Percentiles rank a stretch among this genome's conserved stretches.
Conservation (phyloP, 2,797 vertebrate genomes). For the Triplophysa yarkandensis region DNA sequence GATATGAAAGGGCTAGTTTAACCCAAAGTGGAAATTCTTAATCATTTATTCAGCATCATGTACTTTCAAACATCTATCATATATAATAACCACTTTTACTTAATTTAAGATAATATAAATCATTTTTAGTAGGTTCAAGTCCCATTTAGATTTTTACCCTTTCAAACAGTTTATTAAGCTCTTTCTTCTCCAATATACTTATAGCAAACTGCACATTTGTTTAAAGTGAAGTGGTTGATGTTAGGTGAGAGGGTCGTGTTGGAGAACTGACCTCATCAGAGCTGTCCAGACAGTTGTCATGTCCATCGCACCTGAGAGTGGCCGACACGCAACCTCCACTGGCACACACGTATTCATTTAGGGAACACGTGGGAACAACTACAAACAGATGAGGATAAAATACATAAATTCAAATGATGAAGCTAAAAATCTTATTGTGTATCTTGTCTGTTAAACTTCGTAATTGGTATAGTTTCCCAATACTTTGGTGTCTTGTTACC, state of each 20-base stretch:
- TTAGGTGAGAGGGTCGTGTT: slow-evolving; percentile 18
- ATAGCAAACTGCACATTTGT: not conserved
- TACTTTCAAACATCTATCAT: no score
- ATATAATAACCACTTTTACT: no score
- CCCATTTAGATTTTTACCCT: not conserved
- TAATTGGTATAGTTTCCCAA: not conserved
- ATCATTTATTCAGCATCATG: no score
- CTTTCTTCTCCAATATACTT: not conserved
- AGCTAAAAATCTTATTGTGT: not conserved
- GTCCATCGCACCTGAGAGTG: slow-evolving; percentile 90
- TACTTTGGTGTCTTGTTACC: not conserved
- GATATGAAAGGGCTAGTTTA: not conserved
- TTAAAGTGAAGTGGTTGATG: not conserved
- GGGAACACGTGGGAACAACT: slow-evolving; percentile 91
- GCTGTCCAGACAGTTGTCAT: slow-evolving; percentile 91
- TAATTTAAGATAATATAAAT: no score
- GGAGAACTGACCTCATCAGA: slow-evolving; percentile 89
- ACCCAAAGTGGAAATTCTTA: no score
- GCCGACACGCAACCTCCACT: slow-evolving; percentile 91
- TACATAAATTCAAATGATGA: slow-evolving; percentile 13
- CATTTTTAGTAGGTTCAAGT: no score
- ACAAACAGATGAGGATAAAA: slow-evolving; percentile 27
- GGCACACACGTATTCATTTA: slow-evolving; percentile 91
- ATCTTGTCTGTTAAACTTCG: not conserved
- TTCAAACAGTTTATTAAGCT: no score